phyloP scores from a whole-genome alignment of 2,888 invertebrate species.

The Cerceris rybyensis region DNA sequence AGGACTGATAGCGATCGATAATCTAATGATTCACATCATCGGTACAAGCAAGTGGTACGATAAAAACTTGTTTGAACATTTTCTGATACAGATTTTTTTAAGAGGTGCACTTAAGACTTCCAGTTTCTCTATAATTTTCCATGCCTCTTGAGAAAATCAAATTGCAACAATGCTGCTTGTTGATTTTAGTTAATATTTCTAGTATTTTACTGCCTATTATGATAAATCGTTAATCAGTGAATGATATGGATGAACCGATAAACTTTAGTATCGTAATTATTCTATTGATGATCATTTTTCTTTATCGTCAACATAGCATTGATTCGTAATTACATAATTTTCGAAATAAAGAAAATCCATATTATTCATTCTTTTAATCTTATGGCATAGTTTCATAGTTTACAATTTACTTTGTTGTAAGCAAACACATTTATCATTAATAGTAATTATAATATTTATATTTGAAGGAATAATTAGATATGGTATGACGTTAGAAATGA shows the following conservation, averaged over 20 bases:
- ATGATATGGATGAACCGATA: conserved; percentile 38
- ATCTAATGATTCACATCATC: conserved; percentile 71
- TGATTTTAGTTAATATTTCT: conserved; percentile 47
- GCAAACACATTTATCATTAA: conserved; percentile 16
- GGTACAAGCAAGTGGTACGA: conserved; percentile 72
- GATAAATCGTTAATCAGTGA: conserved; percentile 37
- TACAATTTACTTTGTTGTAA: conserved; percentile 13
- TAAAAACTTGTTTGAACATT: conserved; percentile 63
- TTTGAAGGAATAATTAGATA: conserved; percentile 1
- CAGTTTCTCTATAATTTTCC: conserved; percentile 7
- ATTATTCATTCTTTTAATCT: conserved; percentile 39
- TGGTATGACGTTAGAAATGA: conserved; percentile 27
- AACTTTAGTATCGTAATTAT: conserved; percentile 1
- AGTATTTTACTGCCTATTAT: conserved; percentile 38
- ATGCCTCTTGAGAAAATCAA: conserved; percentile 43
- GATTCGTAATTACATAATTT: background rate
- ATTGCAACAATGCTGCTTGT: conserved; percentile 52
- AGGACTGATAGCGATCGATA: conserved; percentile 77
- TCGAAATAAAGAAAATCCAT: conserved; percentile 18
- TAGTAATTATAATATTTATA: conserved; percentile 16
- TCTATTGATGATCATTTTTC: background rate
- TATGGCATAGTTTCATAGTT: conserved; percentile 24
- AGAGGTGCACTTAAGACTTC: conserved; percentile 25
- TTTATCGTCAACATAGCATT: background rate
- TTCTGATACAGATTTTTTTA: conserved; percentile 57